phyloP scores from a whole-genome alignment of 2,888 invertebrate species.

The Calliphora vomitoria region DNA sequence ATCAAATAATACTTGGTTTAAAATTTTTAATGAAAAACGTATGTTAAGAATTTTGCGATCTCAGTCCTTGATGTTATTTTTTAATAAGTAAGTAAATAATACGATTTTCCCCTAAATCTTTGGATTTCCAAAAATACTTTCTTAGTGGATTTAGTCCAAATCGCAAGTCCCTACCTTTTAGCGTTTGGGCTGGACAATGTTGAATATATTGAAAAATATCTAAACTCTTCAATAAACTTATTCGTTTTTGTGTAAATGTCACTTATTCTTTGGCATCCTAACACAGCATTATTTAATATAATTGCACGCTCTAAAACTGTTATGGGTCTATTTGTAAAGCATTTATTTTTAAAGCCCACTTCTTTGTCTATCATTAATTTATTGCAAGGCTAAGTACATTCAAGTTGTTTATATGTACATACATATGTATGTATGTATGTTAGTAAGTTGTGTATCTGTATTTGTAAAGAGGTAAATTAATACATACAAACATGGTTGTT shows the following conservation, averaged over 20 bases:
- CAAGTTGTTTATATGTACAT: constrained; percentile 11
- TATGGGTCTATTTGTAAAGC: constrained; percentile 58
- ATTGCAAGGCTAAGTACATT: constrained; percentile 61
- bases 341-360: constrained; percentile 58
- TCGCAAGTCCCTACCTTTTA: no score
- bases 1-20: no score
- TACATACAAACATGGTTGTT: not conserved
- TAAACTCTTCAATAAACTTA: constrained; percentile 12
- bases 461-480: constrained; percentile 44
- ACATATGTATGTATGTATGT: not conserved
- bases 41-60: no score
- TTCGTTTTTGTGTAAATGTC: constrained; percentile 32
- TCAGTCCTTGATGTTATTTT: no score
- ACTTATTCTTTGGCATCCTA: constrained; percentile 15
- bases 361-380: constrained; percentile 68
- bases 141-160: no score
- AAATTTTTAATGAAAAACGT: no score
- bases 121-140: no score
- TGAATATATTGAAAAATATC: no score
- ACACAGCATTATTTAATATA: constrained; percentile 56
- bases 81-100: no score
- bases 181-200: no score
- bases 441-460: not conserved
- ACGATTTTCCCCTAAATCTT: no score
- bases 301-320: constrained; percentile 56